Evolutionary conservation across 2,888 invertebrate genomes (phyloP), one percentile per base, ranked within the genome.

Genomic region (Synanthedon myopaeformis): DNA sequence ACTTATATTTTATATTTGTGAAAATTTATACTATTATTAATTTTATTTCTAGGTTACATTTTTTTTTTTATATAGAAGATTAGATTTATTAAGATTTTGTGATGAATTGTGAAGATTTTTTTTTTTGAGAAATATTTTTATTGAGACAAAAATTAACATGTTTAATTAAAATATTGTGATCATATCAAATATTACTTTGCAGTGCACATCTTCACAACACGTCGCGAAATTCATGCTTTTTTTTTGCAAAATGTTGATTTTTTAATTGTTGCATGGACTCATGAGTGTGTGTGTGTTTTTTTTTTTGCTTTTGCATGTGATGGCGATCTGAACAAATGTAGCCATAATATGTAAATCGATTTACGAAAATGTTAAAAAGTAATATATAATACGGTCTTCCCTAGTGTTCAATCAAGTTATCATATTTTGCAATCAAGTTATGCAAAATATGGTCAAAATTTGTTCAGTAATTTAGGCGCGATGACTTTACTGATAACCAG

Each of bases 201-300:
- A 74, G 70, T 52, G 63, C 61, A 58, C 42, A 53, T 55, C 65
- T 69, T 73, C 74, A 73, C 71, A 64, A 67, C 59, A 64, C 65
- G 52, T 58, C 49, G 19, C 49, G 11, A 49, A 14, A 17, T 10
- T 17, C 11, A 14, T 14, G 17, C 17, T 59, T 57, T 54, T 49
- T 19, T 17, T 23, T 12, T 19, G 12, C 12, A 41, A 35, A 35
- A 51, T 52, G 17, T 35, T 51, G 13, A 19, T 23, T 51, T 51
- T 51, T 51, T 52, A 3, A n/a, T 51, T 28, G n/a, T 51, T 54
- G 35, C 49, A 51, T 17, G 41, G 6, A 11, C 6, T 49, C 49
- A 17, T 49, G 13, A 49, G 17, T 13, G 13, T 49, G 19, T 49
- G 19, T 49, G 19, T 19, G 17, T 49, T 13, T 17, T 49, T 49